Evolutionary conservation across 92 coral and sea anemone genomes (phyloP).

Genomic region (Diadumene lineata): DNA sequence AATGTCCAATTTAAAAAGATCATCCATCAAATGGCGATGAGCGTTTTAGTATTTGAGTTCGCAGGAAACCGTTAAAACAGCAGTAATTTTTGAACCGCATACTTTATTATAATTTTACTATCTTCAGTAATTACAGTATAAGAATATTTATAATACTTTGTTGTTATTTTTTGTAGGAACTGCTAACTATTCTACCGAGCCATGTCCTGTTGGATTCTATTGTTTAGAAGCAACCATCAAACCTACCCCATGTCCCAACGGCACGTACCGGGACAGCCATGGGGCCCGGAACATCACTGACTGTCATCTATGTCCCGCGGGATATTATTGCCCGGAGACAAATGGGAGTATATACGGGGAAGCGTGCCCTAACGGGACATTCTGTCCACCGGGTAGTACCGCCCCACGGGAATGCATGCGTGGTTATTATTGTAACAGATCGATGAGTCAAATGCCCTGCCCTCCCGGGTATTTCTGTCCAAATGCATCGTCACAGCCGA

Average conservation of each 20-base stretch:
- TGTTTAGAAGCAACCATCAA: slow-evolving; percentile 71
- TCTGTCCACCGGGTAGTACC: slow-evolving; percentile 86
- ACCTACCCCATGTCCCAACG: slow-evolving; percentile 86
- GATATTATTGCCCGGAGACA: slow-evolving; percentile 68
- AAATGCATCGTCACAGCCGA: slow-evolving; percentile 60
- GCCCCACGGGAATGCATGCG: slow-evolving; percentile 69
- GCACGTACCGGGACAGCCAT: slow-evolving; percentile 79
- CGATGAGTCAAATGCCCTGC: slow-evolving; percentile 80
- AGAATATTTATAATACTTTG: too few species aligned
- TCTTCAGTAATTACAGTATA: too few species aligned
- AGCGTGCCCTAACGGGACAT: slow-evolving; percentile 85
- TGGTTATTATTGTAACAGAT: slow-evolving; percentile 83
- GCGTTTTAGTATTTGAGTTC: too few species aligned
- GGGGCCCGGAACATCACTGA: slow-evolving; percentile 78
- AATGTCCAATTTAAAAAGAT: too few species aligned
- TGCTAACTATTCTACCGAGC: slow-evolving; percentile 69
- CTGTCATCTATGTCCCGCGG: slow-evolving; percentile 89
- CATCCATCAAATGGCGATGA: too few species aligned
- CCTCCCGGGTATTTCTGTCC: slow-evolving; percentile 93
- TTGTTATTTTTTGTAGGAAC: slow-evolving; percentile 53
- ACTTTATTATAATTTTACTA: too few species aligned
- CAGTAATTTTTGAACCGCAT: too few species aligned
- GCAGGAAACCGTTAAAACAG: too few species aligned
- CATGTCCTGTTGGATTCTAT: slow-evolving; percentile 91
- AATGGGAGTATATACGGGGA: slow-evolving; percentile 76